phyloP scores from a whole-genome alignment of 2,797 vertebrate genomes.

The Crypturellus tataupa region DNA sequence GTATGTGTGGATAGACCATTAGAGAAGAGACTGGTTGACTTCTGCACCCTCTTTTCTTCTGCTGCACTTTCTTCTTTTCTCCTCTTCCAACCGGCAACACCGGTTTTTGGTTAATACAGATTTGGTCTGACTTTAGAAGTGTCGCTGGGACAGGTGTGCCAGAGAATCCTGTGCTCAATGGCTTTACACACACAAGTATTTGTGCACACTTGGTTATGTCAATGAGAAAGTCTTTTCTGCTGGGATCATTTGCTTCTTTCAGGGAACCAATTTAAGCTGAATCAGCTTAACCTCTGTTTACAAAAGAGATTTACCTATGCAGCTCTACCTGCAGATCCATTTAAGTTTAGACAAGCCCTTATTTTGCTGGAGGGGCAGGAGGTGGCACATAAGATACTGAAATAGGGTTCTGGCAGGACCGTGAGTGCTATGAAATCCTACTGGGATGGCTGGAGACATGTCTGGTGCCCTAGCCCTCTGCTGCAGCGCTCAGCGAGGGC shows the following conservation, averaged over 20 bases:
- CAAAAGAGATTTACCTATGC: background rate
- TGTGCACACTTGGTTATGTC: background rate
- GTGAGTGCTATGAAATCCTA: background rate
- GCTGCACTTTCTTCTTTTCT: background rate
- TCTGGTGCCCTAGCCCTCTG: background rate
- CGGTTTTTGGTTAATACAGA: background rate
- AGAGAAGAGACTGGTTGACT: background rate
- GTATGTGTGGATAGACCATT: background rate
- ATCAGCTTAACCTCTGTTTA: background rate
- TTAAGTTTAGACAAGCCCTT: slow-evolving; percentile 10
- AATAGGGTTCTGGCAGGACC: background rate
- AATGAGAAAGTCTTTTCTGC: background rate
- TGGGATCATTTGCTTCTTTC: slow-evolving; percentile 3
- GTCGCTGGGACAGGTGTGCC: background rate
- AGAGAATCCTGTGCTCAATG: fast-evolving
- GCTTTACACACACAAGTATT: background rate
- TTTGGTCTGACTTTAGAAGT: background rate
- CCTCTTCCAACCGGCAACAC: background rate
- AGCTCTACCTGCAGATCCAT: slow-evolving; percentile 13
- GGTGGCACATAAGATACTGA: background rate
- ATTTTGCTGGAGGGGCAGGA: background rate
- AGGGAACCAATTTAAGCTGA: background rate
- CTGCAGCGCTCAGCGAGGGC: background rate
- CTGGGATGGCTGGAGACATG: background rate
- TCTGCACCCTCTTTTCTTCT: background rate